Evolutionary conservation across 2,797 vertebrate genomes (phyloP).

Genomic region (Tenualosa ilisha): DNA sequence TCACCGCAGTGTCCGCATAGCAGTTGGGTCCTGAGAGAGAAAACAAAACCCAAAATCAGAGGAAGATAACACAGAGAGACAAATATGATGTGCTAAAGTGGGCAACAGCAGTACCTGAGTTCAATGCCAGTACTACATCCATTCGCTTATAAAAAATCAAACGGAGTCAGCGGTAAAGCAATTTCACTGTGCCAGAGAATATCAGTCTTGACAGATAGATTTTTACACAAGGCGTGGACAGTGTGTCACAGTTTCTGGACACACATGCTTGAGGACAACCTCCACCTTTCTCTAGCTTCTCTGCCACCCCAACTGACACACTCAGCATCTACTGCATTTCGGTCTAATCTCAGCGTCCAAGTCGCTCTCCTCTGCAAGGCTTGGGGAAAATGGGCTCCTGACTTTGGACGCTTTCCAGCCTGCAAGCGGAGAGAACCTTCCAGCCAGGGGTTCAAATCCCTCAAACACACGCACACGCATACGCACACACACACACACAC

Average conservation of each 20-base stretch:
- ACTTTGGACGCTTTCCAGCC: not conserved
- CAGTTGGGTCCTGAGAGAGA: conserved; percentile 89
- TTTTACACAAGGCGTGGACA: not conserved
- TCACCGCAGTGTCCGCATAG: conserved; percentile 92
- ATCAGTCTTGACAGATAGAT: not conserved
- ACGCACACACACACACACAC: too few species aligned
- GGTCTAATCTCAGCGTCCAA: not conserved
- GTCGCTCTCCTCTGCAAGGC: not conserved
- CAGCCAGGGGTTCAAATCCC: conserved; percentile 12
- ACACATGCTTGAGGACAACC: not conserved
- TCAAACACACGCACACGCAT: not conserved
- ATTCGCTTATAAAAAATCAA: not conserved
- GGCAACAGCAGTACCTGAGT: not conserved
- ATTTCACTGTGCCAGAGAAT: not conserved
- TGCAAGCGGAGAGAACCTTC: not conserved
- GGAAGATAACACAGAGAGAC: conserved; percentile 28
- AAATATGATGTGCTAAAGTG: conserved; percentile 20
- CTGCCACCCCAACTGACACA: not conserved
- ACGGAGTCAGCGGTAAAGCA: not conserved
- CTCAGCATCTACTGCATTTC: not conserved
- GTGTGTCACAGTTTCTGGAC: not conserved
- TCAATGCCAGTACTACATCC: not conserved
- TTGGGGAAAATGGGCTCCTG: not conserved
- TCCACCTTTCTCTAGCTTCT: not conserved
- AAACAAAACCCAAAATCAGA: conserved; percentile 39